Evolutionary conservation across 1,140 invertebrate genomes (phyloP), one percentile per base, ranked within the genome.

Genomic region (Prorops nasuta): DNA sequence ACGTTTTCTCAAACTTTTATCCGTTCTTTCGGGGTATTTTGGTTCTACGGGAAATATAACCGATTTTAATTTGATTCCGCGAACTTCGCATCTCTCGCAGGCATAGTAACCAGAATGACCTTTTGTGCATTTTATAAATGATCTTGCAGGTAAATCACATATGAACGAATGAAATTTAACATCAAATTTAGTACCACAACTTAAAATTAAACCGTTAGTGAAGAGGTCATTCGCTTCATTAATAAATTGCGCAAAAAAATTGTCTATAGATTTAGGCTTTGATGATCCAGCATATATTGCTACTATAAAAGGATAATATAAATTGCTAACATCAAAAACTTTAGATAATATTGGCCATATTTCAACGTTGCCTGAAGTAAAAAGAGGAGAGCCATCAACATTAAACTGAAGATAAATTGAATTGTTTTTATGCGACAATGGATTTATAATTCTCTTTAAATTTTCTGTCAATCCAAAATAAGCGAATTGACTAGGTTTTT

Each of bases 271-370:
- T 8, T 9, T 4, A 12, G 44, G 44, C 32, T 53, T 53, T 14
- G 21, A 10, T 17, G 6, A 14, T 9, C 50, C 50, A 14, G 6
- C 3, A 41, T 53, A 47, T 31, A 53, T 15, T 3, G 50, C 50
- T 7, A 53, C 37, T 20, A 38, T 17, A 38, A 47, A 53, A 18
- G 39, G 19, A 19, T 42, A 24, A 28, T 53, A 47, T 4, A 47
- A 15, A 32, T 45, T 39, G 21, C 16, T 8, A 31, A 40, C 20
- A 3, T 8, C 40, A 21, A 35, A 24, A 24, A 52, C 15, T 52
- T 45, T 52, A 35, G 43, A 31, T 3, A 52, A 32, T 20, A 52
- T 52, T 16, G 44, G 43, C 50, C 50, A 52, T 10, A 46, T 31
- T 24, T 41, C 22, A 10, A 35, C 12, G 3, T 4, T 15, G 34